A percentile compares a stretch with the other conserved stretches of the same genome.
Evolutionary conservation across 1,140 invertebrate genomes (phyloP).

Genomic region (Halesus radiatus): DNA sequence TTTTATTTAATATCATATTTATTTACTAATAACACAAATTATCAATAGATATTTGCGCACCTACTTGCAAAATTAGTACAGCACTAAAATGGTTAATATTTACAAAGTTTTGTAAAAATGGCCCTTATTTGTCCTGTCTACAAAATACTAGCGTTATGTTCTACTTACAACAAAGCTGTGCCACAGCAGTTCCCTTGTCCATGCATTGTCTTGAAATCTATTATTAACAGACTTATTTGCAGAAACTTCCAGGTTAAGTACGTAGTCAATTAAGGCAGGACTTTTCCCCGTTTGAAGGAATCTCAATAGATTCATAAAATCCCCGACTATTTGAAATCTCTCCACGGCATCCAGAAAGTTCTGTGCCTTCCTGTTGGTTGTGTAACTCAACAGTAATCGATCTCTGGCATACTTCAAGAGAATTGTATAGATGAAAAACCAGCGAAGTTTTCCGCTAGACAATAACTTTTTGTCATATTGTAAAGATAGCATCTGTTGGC

Average conservation of each 20-base stretch:
- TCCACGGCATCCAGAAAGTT: slow-evolving; percentile 69
- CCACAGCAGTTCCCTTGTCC: slow-evolving; percentile 78
- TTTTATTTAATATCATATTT: too few species aligned
- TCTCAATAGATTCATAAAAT: slow-evolving; percentile 74
- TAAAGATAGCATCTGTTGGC: slow-evolving; percentile 74
- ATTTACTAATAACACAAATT: too few species aligned
- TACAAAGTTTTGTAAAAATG: too few species aligned
- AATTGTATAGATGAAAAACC: slow-evolving; percentile 71
- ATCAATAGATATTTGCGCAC: too few species aligned
- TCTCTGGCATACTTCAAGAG: slow-evolving; percentile 71
- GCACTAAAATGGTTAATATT: too few species aligned
- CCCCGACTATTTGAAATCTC: slow-evolving; percentile 69
- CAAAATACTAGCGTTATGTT: too few species aligned
- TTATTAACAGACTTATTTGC: slow-evolving; percentile 67
- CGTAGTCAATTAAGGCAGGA: slow-evolving; percentile 72
- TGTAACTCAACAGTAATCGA: slow-evolving; percentile 68
- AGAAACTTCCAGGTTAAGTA: slow-evolving; percentile 70
- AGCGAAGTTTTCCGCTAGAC: slow-evolving; percentile 67
- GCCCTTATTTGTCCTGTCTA: too few species aligned
- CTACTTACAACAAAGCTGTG: slow-evolving; percentile 76
- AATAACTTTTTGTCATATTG: slow-evolving; percentile 71
- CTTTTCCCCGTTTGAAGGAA: slow-evolving; percentile 75
- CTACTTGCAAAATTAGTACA: too few species aligned
- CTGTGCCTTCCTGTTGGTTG: slow-evolving; percentile 68
- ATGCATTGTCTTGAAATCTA: slow-evolving; percentile 73